These are phyloP conservation scores for Prionace glauca DNA, from an alignment of 2,797 vertebrate genomes.

Conservation along the genomic window DNA sequence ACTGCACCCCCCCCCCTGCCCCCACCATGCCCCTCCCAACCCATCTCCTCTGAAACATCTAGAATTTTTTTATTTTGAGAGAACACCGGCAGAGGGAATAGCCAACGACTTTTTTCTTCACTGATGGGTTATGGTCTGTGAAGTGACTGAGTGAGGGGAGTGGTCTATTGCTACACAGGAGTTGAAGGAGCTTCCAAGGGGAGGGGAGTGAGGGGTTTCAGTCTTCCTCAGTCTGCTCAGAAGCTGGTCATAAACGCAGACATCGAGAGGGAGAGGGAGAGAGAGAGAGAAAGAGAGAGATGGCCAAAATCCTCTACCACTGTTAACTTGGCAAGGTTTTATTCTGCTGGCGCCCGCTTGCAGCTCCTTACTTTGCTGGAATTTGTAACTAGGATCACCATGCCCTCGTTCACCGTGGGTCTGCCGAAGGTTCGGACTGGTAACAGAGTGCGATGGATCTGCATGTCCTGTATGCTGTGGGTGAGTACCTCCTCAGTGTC, in stretches of 20 bases:
- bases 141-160: neutral
- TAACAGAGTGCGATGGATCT: constrained; percentile 73
- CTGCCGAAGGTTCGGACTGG: constrained; percentile 37
- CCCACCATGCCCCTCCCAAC: neutral
- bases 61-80: neutral
- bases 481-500: constrained; percentile 57
- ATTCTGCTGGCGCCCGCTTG: neutral
- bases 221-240: neutral
- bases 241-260: neutral
- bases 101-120: neutral
- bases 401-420: neutral
- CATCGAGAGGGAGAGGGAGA: neutral
- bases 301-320: neutral
- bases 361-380: no score
- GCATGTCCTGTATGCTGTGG: constrained; percentile 93
- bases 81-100: neutral
- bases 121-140: neutral
- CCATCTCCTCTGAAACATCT: neutral
- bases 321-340: neutral
- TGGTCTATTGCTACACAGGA: neutral
- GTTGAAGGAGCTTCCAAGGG: neutral
- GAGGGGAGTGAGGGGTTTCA: neutral
- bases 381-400: neutral
- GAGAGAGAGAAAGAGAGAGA: neutral
- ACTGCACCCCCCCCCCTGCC: no score